phyloP scores from a whole-genome alignment of 2,113 vertebrate genomes.

The Xenopus borealis region DNA sequence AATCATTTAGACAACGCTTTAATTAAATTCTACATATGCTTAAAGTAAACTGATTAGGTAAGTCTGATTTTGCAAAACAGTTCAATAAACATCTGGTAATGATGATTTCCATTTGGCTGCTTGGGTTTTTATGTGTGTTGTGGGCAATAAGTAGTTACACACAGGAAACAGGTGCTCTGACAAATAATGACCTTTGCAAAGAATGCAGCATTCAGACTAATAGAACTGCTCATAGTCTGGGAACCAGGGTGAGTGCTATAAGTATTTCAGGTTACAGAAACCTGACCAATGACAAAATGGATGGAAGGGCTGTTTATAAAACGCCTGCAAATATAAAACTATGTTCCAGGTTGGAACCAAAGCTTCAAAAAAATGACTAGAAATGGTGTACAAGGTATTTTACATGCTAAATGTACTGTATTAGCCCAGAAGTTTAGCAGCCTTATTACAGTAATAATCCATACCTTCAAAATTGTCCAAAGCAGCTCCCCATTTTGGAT shows the following conservation, averaged over 20 bases:
- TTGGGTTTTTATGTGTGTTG: slow-evolving; percentile 44
- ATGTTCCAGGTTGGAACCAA: too few relatives aligned
- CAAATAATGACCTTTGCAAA: slow-evolving; percentile 18
- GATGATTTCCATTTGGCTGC: slow-evolving; percentile 54
- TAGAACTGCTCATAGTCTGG: neutral
- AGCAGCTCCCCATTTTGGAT: too few relatives aligned
- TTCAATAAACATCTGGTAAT: slow-evolving; percentile 63
- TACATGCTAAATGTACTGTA: too few relatives aligned
- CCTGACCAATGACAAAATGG: neutral
- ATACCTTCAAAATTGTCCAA: too few relatives aligned
- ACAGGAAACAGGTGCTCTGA: neutral
- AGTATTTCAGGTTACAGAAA: neutral
- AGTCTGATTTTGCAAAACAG: slow-evolving; percentile 57
- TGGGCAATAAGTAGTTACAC: slow-evolving; percentile 14
- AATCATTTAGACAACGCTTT: slow-evolving; percentile 62
- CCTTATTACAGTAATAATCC: too few relatives aligned
- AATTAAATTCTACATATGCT: slow-evolving; percentile 64
- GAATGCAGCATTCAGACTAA: slow-evolving; percentile 9
- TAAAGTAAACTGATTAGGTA: slow-evolving; percentile 58
- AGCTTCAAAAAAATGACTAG: too few relatives aligned
- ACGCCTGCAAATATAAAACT: neutral
- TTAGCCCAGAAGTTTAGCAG: too few relatives aligned
- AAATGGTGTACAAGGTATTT: too few relatives aligned
- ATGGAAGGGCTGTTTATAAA: neutral
- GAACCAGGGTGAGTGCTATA: neutral